A percentile compares a stretch with the other conserved stretches of the same genome.
Conservation (phyloP, 1,140 invertebrate species). For the Platorchestia sp. region DNA sequence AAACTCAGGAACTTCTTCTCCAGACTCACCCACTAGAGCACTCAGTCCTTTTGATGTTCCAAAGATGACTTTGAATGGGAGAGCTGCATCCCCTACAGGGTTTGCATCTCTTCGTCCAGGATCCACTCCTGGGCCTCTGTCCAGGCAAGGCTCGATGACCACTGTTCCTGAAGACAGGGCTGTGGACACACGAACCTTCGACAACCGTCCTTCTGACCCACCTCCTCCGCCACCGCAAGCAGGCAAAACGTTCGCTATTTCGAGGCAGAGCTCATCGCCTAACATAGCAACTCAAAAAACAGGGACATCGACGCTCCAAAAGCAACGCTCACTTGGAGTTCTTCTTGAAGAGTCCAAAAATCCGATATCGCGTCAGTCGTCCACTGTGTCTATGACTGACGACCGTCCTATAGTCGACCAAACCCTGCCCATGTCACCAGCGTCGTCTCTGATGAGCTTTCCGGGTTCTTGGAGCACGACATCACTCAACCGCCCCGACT, state of each 20-base stretch:
- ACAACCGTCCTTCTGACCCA: constrained; percentile 38
- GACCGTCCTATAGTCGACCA: constrained; percentile 63
- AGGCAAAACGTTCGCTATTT: constrained; percentile 62
- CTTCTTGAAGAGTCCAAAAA: constrained; percentile 60
- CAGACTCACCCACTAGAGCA: constrained; percentile 57
- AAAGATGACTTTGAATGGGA: constrained; percentile 18
- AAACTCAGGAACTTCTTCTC: constrained; percentile 58
- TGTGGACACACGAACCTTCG: background rate
- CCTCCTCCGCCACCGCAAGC: constrained; percentile 15
- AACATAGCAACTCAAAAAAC: constrained; percentile 65
- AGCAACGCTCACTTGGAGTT: constrained; percentile 62
- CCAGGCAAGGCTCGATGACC: constrained; percentile 63
- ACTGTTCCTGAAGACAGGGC: constrained; percentile 60
- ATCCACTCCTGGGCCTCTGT: constrained; percentile 62
- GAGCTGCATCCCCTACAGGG: constrained; percentile 44
- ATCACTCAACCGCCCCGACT: constrained; percentile 47
- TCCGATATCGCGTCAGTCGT: constrained; percentile 62
- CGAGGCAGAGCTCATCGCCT: constrained; percentile 64
- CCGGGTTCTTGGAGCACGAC: constrained; percentile 58
- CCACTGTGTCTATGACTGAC: constrained; percentile 64
- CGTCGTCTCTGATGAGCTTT: constrained; percentile 62
- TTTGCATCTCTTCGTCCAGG: constrained; percentile 57
- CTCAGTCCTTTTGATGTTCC: constrained; percentile 57
- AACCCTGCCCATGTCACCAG: constrained; percentile 64
- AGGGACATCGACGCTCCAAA: constrained; percentile 59